Evolutionary conservation across 2,113 vertebrate genomes (phyloP), one percentile per base, ranked within the genome.

Genomic region (Seriola dumerili): DNA sequence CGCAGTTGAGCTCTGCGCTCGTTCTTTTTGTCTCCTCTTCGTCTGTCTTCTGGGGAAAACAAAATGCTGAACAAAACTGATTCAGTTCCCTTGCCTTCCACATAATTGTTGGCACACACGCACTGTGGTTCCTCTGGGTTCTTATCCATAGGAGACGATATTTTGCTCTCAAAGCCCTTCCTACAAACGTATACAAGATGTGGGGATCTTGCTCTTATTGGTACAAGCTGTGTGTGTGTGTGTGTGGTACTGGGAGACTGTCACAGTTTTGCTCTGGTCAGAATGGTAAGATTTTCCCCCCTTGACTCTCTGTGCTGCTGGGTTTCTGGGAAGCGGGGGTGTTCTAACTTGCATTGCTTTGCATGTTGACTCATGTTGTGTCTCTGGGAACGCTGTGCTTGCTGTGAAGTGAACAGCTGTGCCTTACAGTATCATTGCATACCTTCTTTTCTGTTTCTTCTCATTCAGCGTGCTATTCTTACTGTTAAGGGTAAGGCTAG

Each of bases 1-100:
- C 80, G 76, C 76, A 66, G 69, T 55, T n/a, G 46, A 84, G 72
- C 84, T 79, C 70, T 52, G 67, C 38, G 62, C 52, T 74, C 16
- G 4, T 64, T 84, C 67, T 64, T 84, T 84, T 84, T 73, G 57
- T 81, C 58, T 84, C 50, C 63, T 70, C 70, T 80, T 86, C 76
- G 72, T 88, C 80, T 77, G 80, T 85, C 83, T 83, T 83, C 67
- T 80, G 84, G 72, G 81, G 62, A 48, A 86, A 83, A 78, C 50
- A 86, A 88, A 90, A 89, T 87, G 71, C 78, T 75, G 90, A 91
- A 82, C 89, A 92, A 92, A 93, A 92, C 89, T 82, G 77, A 90
- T 86, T 40, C 88, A 84, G 88, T 87, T 91, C 78, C 70, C 72
- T 84, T 70, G 40, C 66, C 67, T 80, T 86, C 80, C 86, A 74